These are phyloP conservation scores for Spondyliosoma cantharus DNA, from an alignment of 2,797 vertebrate genomes.

Conservation along the genomic window DNA sequence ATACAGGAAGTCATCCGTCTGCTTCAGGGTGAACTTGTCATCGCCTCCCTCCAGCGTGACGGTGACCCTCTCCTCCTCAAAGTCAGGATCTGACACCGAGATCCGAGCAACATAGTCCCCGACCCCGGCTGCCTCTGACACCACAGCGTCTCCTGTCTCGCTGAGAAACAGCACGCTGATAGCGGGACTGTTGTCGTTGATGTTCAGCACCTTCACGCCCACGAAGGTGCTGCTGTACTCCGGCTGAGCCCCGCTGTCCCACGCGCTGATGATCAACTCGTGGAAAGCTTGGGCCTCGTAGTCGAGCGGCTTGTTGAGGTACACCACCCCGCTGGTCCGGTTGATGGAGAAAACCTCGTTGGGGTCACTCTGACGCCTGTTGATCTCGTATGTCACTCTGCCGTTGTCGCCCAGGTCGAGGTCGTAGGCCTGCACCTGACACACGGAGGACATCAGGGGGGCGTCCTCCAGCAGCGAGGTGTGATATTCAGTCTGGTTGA, in stretches of 20 bases:
- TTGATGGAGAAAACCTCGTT: conserved; percentile 86
- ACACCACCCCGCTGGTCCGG: conserved; percentile 85
- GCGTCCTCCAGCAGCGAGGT: conserved; percentile 86
- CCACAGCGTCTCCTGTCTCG: conserved; percentile 84
- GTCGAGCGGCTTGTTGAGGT: conserved; percentile 87
- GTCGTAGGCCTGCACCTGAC: conserved; percentile 89
- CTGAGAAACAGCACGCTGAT: conserved; percentile 90
- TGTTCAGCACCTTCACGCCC: conserved; percentile 87
- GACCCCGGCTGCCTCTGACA: conserved; percentile 86
- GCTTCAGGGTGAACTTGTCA: conserved; percentile 84
- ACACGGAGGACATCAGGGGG: conserved; percentile 79
- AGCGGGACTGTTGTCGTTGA: conserved; percentile 91
- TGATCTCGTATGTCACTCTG: conserved; percentile 86
- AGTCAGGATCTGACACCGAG: conserved; percentile 90
- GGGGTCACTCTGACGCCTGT: conserved; percentile 83
- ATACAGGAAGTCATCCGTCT: conserved; percentile 84
- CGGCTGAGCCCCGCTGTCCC: conserved; percentile 88
- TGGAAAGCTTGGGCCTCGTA: conserved; percentile 87
- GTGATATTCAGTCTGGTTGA: conserved; percentile 88
- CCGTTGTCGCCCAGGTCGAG: conserved; percentile 88
- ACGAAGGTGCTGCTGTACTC: conserved; percentile 88
- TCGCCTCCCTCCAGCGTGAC: conserved; percentile 84
- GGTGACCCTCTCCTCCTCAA: conserved; percentile 64
- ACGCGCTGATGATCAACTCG: conserved; percentile 88
- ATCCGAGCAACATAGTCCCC: conserved; percentile 92